phyloP scores from a whole-genome alignment of 2,797 vertebrate species.

The Tolypeutes matacus region DNA sequence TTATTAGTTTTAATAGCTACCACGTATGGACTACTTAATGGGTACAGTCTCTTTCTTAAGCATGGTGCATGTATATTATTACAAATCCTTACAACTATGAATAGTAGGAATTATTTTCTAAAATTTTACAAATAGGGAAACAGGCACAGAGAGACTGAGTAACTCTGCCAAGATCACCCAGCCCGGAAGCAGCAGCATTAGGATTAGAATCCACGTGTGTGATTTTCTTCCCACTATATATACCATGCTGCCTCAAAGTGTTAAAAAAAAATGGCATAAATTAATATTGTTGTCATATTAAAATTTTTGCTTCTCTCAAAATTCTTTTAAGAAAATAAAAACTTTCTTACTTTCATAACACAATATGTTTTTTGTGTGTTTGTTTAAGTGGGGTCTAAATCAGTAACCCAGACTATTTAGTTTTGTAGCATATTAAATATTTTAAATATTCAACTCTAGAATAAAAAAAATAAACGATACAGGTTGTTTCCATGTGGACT shows the following conservation, averaged over 20 bases:
- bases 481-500: neutral
- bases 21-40: neutral
- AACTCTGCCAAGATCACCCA: neutral
- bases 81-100: constrained; percentile 25
- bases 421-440: neutral
- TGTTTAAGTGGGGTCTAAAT: neutral
- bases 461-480: neutral
- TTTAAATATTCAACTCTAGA: constrained; percentile 8
- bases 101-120: neutral
- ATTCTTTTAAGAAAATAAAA: constrained; percentile 2
- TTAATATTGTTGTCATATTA: neutral
- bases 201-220: accelerated
- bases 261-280: neutral
- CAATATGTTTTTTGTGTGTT: neutral
- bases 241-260: neutral
- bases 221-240: neutral
- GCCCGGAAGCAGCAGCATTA: neutral
- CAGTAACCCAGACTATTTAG: neutral
- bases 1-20: neutral
- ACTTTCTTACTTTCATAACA: constrained; percentile 33
- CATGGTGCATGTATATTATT: neutral
- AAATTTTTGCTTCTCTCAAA: neutral
- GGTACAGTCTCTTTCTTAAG: neutral
- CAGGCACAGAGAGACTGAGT: neutral
- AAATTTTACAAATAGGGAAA: neutral